phyloP scores from a whole-genome alignment of 2,113 vertebrate genomes.

The Rhabdomys dilectus region DNA sequence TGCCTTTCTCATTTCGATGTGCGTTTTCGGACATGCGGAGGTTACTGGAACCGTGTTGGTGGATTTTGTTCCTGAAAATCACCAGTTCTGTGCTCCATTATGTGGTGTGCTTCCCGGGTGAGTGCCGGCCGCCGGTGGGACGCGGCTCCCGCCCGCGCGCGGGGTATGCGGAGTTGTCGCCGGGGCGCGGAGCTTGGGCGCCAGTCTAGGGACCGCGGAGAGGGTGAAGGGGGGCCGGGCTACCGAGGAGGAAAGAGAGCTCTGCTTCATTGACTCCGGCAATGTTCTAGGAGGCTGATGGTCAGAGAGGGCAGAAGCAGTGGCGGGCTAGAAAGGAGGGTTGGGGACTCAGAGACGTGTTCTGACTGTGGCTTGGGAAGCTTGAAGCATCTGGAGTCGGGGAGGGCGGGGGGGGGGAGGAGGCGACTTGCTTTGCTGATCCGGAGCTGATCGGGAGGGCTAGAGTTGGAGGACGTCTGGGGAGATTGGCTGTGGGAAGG shows the following conservation, averaged over 20 bases:
- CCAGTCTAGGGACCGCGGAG: slow-evolving; percentile 39
- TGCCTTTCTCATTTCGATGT: slow-evolving; percentile 91
- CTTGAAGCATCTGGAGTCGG: background rate
- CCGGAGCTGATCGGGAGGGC: background rate
- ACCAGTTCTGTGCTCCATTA: slow-evolving; percentile 91
- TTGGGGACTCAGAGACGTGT: background rate
- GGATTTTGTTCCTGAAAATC: slow-evolving; percentile 94
- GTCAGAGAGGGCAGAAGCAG: background rate
- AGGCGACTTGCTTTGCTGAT: slow-evolving; percentile 1
- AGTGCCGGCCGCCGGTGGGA: slow-evolving; percentile 84
- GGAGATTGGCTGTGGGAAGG: background rate
- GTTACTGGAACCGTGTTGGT: slow-evolving; percentile 95
- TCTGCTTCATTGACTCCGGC: background rate
- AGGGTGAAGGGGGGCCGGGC: background rate
- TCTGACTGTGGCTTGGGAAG: background rate
- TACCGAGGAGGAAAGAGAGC: background rate
- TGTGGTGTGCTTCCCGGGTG: slow-evolving; percentile 95
- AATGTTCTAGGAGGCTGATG: slow-evolving; percentile 2
- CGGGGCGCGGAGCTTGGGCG: slow-evolving; percentile 39
- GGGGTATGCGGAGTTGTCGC: slow-evolving; percentile 68
- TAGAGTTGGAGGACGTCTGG: background rate
- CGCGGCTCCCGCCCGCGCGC: slow-evolving; percentile 56
- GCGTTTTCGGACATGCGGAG: slow-evolving; percentile 95
- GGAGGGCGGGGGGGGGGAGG: background rate
- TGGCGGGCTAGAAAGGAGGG: background rate